Evolutionary conservation across 2,113 vertebrate species (phyloP).

Genomic region (Rhagologus leucostigma): DNA sequence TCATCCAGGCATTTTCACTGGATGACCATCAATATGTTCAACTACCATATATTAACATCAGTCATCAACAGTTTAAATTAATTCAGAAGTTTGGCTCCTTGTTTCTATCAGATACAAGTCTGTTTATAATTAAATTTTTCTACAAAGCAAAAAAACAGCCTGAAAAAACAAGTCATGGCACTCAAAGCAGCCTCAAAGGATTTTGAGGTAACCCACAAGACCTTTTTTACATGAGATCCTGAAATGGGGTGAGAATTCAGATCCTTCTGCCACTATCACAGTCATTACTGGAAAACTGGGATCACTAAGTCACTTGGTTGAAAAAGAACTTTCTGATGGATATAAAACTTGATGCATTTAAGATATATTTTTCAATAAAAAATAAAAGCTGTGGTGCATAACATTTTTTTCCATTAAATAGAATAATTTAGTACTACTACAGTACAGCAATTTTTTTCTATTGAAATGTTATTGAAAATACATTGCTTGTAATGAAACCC

Average conservation of each 20-base stretch:
- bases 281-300: neutral
- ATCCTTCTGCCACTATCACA: neutral
- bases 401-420: neutral
- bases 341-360: neutral
- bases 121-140: neutral
- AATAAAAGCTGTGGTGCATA: neutral
- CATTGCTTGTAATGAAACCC: neutral
- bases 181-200: neutral
- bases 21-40: neutral
- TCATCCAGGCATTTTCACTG: neutral
- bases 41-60: neutral
- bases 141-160: neutral
- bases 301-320: neutral
- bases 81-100: neutral
- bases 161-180: neutral
- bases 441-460: neutral
- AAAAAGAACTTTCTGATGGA: neutral
- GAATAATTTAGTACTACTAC: neutral
- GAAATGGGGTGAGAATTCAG: neutral
- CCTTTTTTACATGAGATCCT: neutral
- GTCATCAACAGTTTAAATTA: neutral
- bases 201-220: neutral
- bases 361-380: neutral
- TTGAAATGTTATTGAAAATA: neutral
- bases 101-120: neutral